phyloP scores from a whole-genome alignment of 23 tunicate genomes.

The Trididemnum clinides region DNA sequence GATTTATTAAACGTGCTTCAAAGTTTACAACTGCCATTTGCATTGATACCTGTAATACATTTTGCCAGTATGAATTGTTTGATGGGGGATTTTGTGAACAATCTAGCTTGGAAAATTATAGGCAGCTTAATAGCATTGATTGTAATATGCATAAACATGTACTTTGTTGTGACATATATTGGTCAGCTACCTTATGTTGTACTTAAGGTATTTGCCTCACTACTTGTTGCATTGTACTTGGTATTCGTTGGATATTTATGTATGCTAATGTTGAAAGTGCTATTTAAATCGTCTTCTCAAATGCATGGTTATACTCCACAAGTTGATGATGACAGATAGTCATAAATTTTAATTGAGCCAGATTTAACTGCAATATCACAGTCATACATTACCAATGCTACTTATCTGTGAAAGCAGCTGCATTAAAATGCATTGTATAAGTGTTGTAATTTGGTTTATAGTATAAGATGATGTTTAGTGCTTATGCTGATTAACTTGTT shows the following conservation, averaged over 20 bases:
- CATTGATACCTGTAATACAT: slow-evolving; percentile 80
- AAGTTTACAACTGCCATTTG: slow-evolving; percentile 89
- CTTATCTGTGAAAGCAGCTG: too few relatives aligned
- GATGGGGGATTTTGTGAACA: slow-evolving; percentile 85
- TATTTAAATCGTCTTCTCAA: not conserved
- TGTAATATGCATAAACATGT: slow-evolving; percentile 71
- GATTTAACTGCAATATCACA: too few relatives aligned
- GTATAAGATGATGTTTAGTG: too few relatives aligned
- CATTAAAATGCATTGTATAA: too few relatives aligned
- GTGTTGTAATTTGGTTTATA: too few relatives aligned
- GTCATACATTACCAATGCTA: too few relatives aligned
- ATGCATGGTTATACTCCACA: not conserved
- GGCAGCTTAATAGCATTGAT: slow-evolving; percentile 54
- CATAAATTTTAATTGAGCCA: too few relatives aligned
- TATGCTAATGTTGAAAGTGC: slow-evolving; percentile 35
- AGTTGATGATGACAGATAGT: not conserved
- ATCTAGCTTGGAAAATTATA: slow-evolving; percentile 61
- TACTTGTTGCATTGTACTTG: slow-evolving; percentile 23
- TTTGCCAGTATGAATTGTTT: slow-evolving; percentile 62
- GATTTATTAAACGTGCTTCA: slow-evolving; percentile 89
- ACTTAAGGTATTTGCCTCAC: slow-evolving; percentile 24
- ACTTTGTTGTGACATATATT: slow-evolving; percentile 67
- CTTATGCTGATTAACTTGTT: too few relatives aligned
- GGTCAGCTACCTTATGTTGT: slow-evolving; percentile 35
- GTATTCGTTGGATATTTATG: slow-evolving; percentile 42